Base-by-base conservation (phyloP, 2,797 vertebrate species). In the Selene dorsalis region DNA sequence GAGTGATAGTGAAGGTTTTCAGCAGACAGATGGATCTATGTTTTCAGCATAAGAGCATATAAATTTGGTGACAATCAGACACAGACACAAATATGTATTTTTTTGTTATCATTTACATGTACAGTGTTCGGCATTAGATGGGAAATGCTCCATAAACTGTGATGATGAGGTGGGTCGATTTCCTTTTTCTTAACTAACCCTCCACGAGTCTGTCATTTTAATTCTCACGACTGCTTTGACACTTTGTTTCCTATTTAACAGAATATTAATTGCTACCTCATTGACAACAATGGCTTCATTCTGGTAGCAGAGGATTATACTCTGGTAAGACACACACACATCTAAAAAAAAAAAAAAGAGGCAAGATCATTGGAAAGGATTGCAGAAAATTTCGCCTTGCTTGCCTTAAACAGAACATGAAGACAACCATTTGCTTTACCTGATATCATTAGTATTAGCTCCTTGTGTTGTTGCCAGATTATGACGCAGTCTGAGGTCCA, bases 241-340 rank as follows among this genome's bases (percentile, higher is more conserved):
- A 16, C 7, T 28, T 17, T 41, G 67, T 41, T 69, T 47, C 3
- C 80, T 56, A 0, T 79, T 70, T 45, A 47, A 83, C 92, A 98
- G 97, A 91, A 96, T 74, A 96, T 98, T 72, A 97, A 95, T 89
- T 98, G 97, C 93, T 98, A 98, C 93, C 93, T 98, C 83, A 97
- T 98, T 79, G 97, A 98, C 93, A 97, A 97, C 90, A 98, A 98
- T n/a, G 97, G 97, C 80, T 98, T 98, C 79, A 94, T 98, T 91
- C 93, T 98, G 91, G 97, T 98, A 10, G 96, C 97, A 64, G 97
- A 97, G 93, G 97, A 97, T 89, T 96, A 96, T 16, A 94, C 91
- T 10, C 94, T 97, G 94, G 97, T 97, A 91, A 91, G 90, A 68
- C 39, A 45, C 5, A 4, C 4, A 47, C 32, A 62, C n/a, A n/a